Conservation (phyloP, 2,888 invertebrate species). For the Hirtodrosophila trivittata region DNA sequence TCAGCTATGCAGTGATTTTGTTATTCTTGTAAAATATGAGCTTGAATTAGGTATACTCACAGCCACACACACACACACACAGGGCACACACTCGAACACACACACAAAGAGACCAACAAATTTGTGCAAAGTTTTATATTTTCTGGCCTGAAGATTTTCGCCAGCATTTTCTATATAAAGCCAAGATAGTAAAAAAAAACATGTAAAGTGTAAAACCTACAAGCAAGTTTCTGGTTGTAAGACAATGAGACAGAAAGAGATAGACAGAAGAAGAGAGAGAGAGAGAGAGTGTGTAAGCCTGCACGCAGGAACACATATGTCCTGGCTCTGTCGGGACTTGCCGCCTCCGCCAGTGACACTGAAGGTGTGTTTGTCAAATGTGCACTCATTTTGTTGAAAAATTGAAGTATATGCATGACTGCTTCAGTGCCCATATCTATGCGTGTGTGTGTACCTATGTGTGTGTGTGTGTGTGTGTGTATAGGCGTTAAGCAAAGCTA, state of each 20-base stretch:
- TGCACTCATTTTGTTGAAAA: constrained; percentile 77
- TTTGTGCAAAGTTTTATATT: constrained; percentile 68
- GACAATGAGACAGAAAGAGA: background rate
- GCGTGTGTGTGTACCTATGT: background rate
- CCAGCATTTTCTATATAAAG: constrained; percentile 35
- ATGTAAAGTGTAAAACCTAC: constrained; percentile 52
- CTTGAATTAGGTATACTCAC: constrained; percentile 58
- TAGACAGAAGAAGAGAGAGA: background rate
- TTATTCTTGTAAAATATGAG: constrained; percentile 77
- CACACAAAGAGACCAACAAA: constrained; percentile 36
- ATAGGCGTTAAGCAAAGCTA: constrained; percentile 39
- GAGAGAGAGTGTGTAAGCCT: background rate
- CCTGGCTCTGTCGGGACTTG: constrained; percentile 54
- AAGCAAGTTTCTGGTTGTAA: constrained; percentile 17
- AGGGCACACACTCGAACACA: constrained; percentile 7
- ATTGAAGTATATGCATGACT: constrained; percentile 78
- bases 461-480: constrained; percentile 11
- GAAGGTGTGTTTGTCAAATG: constrained; percentile 77
- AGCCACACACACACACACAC: constrained; percentile 35
- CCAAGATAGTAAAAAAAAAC: constrained; percentile 25
- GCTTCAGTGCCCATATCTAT: constrained; percentile 46
- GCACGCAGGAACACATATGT: constrained; percentile 61
- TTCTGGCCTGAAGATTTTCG: constrained; percentile 52
- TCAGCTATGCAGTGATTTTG: constrained; percentile 74
- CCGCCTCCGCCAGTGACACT: constrained; percentile 46